Conservation (phyloP, 2,113 vertebrate genomes). For the Syrmaticus mikado region DNA sequence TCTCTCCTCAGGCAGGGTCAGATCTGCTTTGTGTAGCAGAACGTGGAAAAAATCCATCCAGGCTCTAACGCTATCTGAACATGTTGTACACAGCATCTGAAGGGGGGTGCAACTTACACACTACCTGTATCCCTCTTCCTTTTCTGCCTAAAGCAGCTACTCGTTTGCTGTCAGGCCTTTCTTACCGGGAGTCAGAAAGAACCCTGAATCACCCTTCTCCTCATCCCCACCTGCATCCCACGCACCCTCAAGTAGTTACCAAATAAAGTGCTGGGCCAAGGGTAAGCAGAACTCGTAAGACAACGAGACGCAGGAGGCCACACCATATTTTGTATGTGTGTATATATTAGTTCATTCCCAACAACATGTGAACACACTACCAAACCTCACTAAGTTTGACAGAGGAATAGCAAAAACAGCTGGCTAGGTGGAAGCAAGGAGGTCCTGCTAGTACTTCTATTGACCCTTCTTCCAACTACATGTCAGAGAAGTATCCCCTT, state of each 20-base stretch:
- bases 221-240: background rate
- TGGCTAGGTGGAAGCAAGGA: background rate
- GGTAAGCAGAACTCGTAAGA: background rate
- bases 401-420: background rate
- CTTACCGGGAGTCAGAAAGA: background rate
- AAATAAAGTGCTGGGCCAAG: background rate
- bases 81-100: background rate
- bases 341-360: background rate
- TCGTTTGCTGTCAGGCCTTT: background rate
- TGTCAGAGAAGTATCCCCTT: background rate
- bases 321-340: fast-evolving
- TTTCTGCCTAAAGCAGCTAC: background rate
- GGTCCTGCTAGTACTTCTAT: background rate
- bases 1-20: background rate
- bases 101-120: background rate
- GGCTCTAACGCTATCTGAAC: background rate
- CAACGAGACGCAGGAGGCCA: background rate
- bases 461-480: background rate
- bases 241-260: background rate
- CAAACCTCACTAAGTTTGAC: background rate
- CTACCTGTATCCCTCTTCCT: background rate
- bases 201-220: background rate
- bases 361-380: background rate
- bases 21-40: fast-evolving
- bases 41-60: background rate